These are phyloP conservation scores for Phylloscopus trochilus DNA, from an alignment of 2,113 vertebrate species.

Conservation along the genomic window DNA sequence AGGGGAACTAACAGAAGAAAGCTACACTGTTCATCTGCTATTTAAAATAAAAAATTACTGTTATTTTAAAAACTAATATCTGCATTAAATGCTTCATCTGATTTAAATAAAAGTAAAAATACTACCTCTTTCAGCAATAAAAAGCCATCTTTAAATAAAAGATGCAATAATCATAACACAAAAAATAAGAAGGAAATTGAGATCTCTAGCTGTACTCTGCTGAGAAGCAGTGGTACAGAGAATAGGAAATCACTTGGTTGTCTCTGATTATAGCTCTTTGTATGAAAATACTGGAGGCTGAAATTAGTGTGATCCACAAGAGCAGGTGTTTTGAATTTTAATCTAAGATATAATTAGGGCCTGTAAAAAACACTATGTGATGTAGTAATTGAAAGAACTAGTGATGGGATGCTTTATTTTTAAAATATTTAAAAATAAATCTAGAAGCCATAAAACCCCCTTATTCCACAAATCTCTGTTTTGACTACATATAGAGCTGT, in stretches of 20 bases:
- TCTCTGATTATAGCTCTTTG: slow-evolving; percentile 70
- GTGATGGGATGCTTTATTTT: slow-evolving; percentile 65
- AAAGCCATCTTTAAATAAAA: neutral
- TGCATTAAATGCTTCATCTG: neutral
- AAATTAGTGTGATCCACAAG: slow-evolving; percentile 69
- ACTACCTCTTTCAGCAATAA: neutral
- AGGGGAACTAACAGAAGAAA: slow-evolving; percentile 13
- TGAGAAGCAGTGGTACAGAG: slow-evolving; percentile 35
- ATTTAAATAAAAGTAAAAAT: slow-evolving; percentile 11
- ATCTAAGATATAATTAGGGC: slow-evolving; percentile 72
- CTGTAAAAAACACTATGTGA: slow-evolving; percentile 48
- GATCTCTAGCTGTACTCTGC: neutral
- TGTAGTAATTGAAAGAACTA: slow-evolving; percentile 70
- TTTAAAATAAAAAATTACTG: slow-evolving; percentile 15
- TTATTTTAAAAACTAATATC: slow-evolving; percentile 21
- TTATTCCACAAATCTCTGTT: slow-evolving; percentile 63
- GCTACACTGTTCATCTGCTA: neutral
- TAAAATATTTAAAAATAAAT: slow-evolving; percentile 56
- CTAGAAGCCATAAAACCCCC: slow-evolving; percentile 1
- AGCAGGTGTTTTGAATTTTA: slow-evolving; percentile 77
- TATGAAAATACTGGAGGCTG: slow-evolving; percentile 67
- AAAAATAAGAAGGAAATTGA: slow-evolving; percentile 12
- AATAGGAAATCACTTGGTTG: slow-evolving; percentile 60
- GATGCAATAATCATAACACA: neutral
- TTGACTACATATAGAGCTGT: slow-evolving; percentile 62